These are phyloP conservation scores for Nasonia giraulti DNA, from an alignment of 1,140 invertebrate genomes.

Conservation along the genomic window DNA sequence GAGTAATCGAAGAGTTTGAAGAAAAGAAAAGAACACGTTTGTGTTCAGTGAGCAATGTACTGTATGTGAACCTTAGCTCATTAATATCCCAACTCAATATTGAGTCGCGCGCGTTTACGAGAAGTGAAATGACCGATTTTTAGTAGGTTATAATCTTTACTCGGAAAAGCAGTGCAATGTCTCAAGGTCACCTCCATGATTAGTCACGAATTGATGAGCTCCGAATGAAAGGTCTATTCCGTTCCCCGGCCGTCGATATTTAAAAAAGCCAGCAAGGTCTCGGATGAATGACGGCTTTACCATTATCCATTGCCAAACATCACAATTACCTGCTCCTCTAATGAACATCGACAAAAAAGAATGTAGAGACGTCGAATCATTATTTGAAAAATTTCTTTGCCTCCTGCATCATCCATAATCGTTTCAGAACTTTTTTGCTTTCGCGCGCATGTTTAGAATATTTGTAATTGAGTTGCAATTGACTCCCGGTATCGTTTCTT, in stretches of 20 bases:
- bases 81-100: no score
- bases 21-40: no score
- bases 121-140: neutral
- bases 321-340: neutral
- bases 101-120: neutral
- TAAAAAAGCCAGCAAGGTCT: conserved; percentile 29
- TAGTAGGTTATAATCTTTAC: neutral
- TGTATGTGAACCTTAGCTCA: no score
- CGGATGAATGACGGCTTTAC: neutral
- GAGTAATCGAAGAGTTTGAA: no score
- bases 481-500: no score
- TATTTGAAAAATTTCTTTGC: neutral
- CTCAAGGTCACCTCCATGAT: conserved; percentile 8
- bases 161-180: neutral
- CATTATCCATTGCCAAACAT: neutral
- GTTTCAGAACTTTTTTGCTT: no score
- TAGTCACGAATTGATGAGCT: conserved; percentile 35
- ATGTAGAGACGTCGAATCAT: neutral
- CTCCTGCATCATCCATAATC: neutral
- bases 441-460: no score
- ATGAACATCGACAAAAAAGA: neutral
- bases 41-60: no score
- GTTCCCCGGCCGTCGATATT: neutral
- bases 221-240: conserved; percentile 15
- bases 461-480: no score